These are phyloP conservation scores for Drosophila pseudoananassae DNA, from an alignment of 1,140 invertebrate genomes.

Conservation along the genomic window DNA sequence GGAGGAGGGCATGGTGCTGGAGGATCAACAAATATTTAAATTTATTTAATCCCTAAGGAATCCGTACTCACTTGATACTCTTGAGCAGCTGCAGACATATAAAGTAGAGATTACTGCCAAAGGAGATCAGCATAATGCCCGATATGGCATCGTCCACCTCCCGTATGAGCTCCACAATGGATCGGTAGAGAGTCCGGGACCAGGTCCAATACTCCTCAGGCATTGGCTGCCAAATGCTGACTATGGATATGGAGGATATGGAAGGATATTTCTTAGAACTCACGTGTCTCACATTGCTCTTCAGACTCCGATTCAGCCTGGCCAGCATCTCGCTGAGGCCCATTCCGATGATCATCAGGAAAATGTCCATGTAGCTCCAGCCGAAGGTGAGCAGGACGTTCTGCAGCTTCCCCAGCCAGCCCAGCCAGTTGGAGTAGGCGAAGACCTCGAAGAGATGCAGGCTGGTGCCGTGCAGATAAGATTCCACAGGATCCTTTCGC, in stretches of 20 bases:
- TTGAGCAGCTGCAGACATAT: constrained; percentile 77
- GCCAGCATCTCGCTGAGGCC: constrained; percentile 61
- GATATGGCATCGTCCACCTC: constrained; percentile 74
- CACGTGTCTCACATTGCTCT: constrained; percentile 21
- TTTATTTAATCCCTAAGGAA: background rate
- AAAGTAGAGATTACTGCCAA: constrained; percentile 83
- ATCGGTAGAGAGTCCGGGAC: constrained; percentile 57
- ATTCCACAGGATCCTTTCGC: constrained; percentile 62
- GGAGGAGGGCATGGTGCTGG: constrained; percentile 70
- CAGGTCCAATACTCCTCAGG: constrained; percentile 63
- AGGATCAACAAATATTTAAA: background rate
- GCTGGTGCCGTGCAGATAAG: constrained; percentile 48
- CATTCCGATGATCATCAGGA: constrained; percentile 72
- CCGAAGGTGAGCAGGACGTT: constrained; percentile 75
- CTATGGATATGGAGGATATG: background rate
- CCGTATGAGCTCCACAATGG: constrained; percentile 66
- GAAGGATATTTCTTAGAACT: background rate
- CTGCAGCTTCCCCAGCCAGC: constrained; percentile 62
- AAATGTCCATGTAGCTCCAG: constrained; percentile 79
- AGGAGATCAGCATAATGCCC: constrained; percentile 67
- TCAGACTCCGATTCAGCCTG: constrained; percentile 38
- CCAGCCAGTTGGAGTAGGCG: constrained; percentile 66
- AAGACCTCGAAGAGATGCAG: constrained; percentile 68
- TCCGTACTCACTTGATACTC: constrained; percentile 66
- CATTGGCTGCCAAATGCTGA: constrained; percentile 38